A percentile compares a stretch with the other conserved stretches of the same genome.
Conservation (phyloP, 2,888 invertebrate genomes). For the Icerya purchasi region DNA sequence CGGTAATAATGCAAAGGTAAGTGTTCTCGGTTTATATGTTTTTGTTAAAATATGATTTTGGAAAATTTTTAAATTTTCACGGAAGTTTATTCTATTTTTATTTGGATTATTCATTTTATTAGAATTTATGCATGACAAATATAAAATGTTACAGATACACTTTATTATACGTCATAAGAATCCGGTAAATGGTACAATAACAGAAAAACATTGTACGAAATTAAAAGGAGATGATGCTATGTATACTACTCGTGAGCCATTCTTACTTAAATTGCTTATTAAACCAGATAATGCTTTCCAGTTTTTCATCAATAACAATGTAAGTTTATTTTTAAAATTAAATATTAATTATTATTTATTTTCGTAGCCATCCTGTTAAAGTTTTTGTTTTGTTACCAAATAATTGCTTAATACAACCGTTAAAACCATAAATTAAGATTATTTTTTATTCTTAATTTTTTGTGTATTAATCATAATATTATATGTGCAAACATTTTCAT, state of each 20-base stretch:
- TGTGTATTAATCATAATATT: too few relatives aligned
- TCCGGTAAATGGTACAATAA: constrained; percentile 67
- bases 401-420: too few relatives aligned
- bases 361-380: too few relatives aligned
- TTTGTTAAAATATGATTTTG: neutral
- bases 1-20: constrained; percentile 78
- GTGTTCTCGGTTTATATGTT: neutral
- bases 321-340: too few relatives aligned
- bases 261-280: constrained; percentile 59
- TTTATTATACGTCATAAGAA: constrained; percentile 89
- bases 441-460: neutral
- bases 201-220: constrained; percentile 92
- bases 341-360: too few relatives aligned
- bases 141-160: constrained; percentile 32
- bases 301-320: constrained; percentile 59
- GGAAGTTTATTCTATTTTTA: neutral
- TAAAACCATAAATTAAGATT: neutral
- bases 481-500: too few relatives aligned
- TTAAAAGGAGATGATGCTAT: constrained; percentile 38
- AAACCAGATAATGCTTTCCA: constrained; percentile 59
- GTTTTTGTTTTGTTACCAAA: too few relatives aligned
- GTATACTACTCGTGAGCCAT: constrained; percentile 81
- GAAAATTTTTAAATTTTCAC: neutral
- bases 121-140: neutral
- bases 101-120: too few relatives aligned